Percentiles rank a stretch among this genome's conserved stretches.
These are phyloP conservation scores for Bombus huntii DNA, from an alignment of 1,140 invertebrate genomes.

Conservation along the genomic window DNA sequence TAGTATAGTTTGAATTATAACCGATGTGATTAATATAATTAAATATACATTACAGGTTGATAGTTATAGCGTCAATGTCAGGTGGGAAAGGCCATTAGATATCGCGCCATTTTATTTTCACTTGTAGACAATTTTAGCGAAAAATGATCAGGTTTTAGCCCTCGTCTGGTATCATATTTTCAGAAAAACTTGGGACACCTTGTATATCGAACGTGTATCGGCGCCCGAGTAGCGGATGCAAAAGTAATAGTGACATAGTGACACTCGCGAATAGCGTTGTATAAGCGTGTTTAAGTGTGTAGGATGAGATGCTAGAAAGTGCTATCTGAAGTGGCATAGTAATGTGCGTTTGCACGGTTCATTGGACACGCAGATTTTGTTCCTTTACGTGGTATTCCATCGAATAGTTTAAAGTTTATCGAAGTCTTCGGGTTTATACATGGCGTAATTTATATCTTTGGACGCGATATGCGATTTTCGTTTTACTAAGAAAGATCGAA, in stretches of 20 bases:
- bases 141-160: neutral
- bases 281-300: neutral
- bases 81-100: too few relatives aligned
- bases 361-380: neutral
- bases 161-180: neutral
- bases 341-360: neutral
- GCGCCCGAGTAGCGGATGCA: neutral
- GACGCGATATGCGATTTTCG: neutral
- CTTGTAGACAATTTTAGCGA: neutral
- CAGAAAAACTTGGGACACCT: neutral
- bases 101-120: neutral
- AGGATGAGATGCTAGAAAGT: constrained; percentile 14
- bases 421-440: neutral
- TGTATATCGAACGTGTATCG: neutral
- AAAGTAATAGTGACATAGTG: constrained; percentile 5
- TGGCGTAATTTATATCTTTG: neutral
- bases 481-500: neutral
- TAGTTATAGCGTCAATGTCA: too few relatives aligned
- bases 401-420: neutral
- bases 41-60: too few relatives aligned
- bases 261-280: neutral
- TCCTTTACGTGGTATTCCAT: neutral
- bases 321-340: neutral
- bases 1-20: too few relatives aligned
- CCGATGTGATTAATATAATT: too few relatives aligned